Percentiles rank a stretch among this genome's conserved stretches.
Evolutionary conservation across 2,888 invertebrate species (phyloP).

Genomic region (Trileptium ribeirensis): DNA sequence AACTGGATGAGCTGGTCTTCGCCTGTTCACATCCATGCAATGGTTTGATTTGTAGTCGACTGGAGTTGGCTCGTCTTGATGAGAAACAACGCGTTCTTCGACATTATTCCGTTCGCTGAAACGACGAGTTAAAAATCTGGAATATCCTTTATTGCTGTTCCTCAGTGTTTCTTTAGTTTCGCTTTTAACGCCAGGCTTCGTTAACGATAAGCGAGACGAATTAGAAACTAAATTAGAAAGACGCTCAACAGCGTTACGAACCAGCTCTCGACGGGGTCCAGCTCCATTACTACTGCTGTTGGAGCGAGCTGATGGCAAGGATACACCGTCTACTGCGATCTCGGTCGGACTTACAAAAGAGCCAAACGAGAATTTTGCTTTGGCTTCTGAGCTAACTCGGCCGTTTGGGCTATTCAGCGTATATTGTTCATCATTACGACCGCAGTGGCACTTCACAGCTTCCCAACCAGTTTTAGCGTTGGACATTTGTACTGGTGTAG

Average conservation of each 20-base stretch:
- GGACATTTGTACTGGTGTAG: not conserved
- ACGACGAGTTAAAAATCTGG: too few species aligned
- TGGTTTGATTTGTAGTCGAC: too few species aligned
- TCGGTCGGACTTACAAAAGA: not conserved
- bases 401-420: not conserved
- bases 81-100: too few species aligned
- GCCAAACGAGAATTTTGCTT: not conserved
- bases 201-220: too few species aligned
- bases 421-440: not conserved
- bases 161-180: too few species aligned
- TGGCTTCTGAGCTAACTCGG: not conserved
- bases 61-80: too few species aligned
- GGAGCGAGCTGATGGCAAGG: not conserved
- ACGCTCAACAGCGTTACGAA: not conserved
- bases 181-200: too few species aligned
- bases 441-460: not conserved
- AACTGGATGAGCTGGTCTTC: too few species aligned
- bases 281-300: not conserved
- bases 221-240: not conserved
- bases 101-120: too few species aligned
- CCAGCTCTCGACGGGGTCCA: not conserved
- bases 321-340: not conserved
- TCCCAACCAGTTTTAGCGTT: not conserved
- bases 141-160: too few species aligned
- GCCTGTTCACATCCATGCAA: too few species aligned